phyloP scores from a whole-genome alignment of 2,888 invertebrate genomes.

The Parthenolecanium corni region DNA sequence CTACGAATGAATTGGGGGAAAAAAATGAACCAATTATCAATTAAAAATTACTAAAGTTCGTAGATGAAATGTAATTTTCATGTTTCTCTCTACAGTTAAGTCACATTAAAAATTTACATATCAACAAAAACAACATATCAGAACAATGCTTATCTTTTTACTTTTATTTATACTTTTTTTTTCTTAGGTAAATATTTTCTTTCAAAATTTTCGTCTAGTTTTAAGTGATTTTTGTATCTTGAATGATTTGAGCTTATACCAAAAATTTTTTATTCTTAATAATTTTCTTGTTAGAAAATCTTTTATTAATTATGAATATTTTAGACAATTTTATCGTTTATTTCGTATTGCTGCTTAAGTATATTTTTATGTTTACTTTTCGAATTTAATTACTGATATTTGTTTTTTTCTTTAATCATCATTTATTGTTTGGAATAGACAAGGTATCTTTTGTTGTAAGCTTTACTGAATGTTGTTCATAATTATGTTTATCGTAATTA shows the following conservation, averaged over 20 bases:
- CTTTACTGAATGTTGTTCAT: neutral
- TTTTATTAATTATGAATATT: conserved; percentile 14
- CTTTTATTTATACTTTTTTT: conserved; percentile 7
- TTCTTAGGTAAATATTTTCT: conserved; percentile 11
- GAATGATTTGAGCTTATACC: conserved; percentile 29
- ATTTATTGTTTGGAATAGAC: conserved; percentile 28
- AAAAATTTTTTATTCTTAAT: conserved; percentile 25
- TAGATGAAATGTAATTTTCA: neutral
- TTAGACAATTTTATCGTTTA: conserved; percentile 19
- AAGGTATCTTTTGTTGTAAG: conserved; percentile 22
- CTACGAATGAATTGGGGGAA: too few relatives aligned
- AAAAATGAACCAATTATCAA: too few relatives aligned
- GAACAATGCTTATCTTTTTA: conserved; percentile 23
- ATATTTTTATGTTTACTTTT: conserved; percentile 3
- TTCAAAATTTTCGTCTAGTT: conserved; percentile 23
- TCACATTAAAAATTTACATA: conserved; percentile 10
- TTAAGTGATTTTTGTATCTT: conserved; percentile 24
- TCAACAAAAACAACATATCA: conserved; percentile 24
- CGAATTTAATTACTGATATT: conserved; percentile 5
- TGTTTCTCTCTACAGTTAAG: neutral
- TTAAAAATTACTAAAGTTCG: too few relatives aligned
- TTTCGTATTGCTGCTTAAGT: conserved; percentile 4
- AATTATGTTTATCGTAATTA: neutral
- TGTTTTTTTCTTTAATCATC: conserved; percentile 13
- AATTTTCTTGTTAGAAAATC: conserved; percentile 25